These are phyloP conservation scores for Apamea sordens DNA, from an alignment of 2,888 invertebrate species.

Conservation along the genomic window DNA sequence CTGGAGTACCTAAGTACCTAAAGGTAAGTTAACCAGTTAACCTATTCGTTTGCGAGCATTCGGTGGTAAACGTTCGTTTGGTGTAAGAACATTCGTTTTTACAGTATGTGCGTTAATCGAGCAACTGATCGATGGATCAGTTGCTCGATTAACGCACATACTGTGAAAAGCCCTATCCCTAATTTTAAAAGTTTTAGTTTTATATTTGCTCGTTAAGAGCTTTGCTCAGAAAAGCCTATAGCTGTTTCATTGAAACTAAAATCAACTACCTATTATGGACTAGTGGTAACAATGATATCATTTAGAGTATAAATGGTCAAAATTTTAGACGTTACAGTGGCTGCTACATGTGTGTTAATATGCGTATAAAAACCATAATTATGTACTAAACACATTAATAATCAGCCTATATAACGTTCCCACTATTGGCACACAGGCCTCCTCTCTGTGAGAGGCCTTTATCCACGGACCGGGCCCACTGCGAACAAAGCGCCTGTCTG, in stretches of 20 bases:
- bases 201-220: not conserved
- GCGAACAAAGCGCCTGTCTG: not conserved
- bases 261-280: not conserved
- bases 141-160: not conserved
- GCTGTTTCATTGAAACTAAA: too few species aligned
- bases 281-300: not conserved
- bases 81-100: not conserved
- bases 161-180: not conserved
- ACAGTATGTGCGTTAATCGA: too few species aligned
- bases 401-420: too few species aligned
- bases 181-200: not conserved
- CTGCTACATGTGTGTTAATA: not conserved
- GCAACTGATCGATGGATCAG: too few species aligned
- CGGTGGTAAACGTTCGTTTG: not conserved
- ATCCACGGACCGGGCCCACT: not conserved
- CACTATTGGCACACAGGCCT: too few species aligned
- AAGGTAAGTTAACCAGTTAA: conserved; percentile 2
- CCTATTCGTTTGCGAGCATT: not conserved
- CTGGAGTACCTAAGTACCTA: not conserved
- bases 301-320: not conserved
- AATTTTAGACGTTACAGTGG: not conserved
- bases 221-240: not conserved
- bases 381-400: not conserved
- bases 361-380: not conserved
- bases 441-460: too few species aligned